Conservation (phyloP, 1,140 invertebrate genomes). For the Papilio xuthus region DNA sequence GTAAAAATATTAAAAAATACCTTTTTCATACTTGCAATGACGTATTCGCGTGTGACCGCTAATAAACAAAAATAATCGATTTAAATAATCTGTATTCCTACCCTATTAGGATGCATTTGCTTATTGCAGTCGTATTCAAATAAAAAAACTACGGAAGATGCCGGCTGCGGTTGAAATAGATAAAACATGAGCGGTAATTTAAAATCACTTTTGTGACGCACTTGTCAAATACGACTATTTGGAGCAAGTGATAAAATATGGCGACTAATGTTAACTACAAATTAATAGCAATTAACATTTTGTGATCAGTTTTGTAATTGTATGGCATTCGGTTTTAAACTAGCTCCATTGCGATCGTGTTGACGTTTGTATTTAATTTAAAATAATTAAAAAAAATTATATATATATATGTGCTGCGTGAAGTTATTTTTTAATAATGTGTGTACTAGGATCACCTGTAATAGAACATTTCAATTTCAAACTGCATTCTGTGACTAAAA, state of each 20-base stretch:
- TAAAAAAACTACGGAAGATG: not conserved
- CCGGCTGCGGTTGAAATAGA: not conserved
- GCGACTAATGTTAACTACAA: slow-evolving; percentile 56
- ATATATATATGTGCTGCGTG: slow-evolving; percentile 41
- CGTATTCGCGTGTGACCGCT: too few relatives aligned
- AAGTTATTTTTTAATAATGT: slow-evolving; percentile 46
- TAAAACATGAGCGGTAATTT: slow-evolving; percentile 35
- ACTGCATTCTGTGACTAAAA: slow-evolving; percentile 57
- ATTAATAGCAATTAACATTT: slow-evolving; percentile 67
- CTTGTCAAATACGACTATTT: slow-evolving; percentile 65
- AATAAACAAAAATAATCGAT: not conserved
- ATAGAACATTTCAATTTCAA: slow-evolving; percentile 40
- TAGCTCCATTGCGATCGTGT: slow-evolving; percentile 39
- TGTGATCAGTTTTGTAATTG: slow-evolving; percentile 47
- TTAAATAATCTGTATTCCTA: not conserved
- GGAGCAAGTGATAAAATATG: slow-evolving; percentile 63
- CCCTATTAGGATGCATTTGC: not conserved
- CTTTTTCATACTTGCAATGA: too few relatives aligned
- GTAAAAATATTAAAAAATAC: too few relatives aligned
- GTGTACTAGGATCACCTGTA: slow-evolving; percentile 49
- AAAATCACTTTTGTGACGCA: slow-evolving; percentile 65
- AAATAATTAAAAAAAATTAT: not conserved
- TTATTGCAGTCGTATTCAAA: not conserved
- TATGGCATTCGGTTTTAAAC: slow-evolving; percentile 38
- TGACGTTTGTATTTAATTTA: slow-evolving; percentile 19